A percentile compares a stretch with the other conserved stretches of the same genome.
Evolutionary conservation across 2,113 vertebrate genomes (phyloP).

Genomic region (Hippolais icterina): DNA sequence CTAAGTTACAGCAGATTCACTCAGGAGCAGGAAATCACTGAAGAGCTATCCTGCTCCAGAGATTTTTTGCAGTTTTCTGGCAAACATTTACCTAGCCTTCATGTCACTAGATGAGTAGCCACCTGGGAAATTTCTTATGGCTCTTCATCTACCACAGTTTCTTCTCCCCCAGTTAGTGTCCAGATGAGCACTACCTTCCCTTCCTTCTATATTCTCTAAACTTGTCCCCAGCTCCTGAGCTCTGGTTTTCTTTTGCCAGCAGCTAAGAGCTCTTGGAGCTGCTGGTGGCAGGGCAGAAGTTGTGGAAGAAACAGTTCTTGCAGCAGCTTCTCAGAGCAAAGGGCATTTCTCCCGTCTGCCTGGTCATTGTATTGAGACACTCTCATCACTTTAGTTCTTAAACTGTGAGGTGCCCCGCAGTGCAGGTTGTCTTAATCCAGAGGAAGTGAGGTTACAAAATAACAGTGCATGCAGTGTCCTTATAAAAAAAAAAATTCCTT

Average conservation of each 20-base stretch:
- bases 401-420: not conserved
- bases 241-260: not conserved
- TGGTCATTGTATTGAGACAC: not conserved
- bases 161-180: not conserved
- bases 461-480: not conserved
- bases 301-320: not conserved
- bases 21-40: not conserved
- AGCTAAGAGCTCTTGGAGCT: not conserved
- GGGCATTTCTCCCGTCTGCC: not conserved
- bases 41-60: not conserved
- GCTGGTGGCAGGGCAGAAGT: not conserved
- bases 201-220: not conserved
- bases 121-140: fast-evolving
- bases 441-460: not conserved
- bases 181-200: not conserved
- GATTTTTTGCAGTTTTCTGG: not conserved
- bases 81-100: not conserved
- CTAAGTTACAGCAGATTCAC: not conserved
- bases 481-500: not conserved
- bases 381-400: not conserved
- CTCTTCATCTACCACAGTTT: not conserved
- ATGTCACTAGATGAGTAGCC: not conserved
- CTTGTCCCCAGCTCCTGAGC: not conserved
- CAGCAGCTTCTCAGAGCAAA: not conserved
- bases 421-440: not conserved